Conservation (phyloP, 2,888 invertebrate species). For the Parthenolecanium corni region DNA sequence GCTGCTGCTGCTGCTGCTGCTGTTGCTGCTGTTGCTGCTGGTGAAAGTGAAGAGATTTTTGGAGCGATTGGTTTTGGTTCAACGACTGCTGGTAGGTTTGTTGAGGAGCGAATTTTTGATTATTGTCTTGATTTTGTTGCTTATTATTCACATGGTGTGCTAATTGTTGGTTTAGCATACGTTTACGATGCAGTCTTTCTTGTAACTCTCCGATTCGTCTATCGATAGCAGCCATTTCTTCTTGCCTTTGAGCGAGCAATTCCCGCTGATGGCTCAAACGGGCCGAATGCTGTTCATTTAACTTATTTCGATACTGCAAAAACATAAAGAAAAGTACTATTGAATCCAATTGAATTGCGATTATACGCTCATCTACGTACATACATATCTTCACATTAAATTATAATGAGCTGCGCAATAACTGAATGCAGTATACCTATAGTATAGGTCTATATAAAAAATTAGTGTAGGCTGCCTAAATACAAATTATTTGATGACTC, state of each 20-base stretch:
- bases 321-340: too few species aligned
- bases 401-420: too few species aligned
- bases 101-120: slow-evolving; percentile 3
- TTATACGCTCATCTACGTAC: slow-evolving; percentile 2
- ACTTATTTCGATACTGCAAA: slow-evolving; percentile 84
- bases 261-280: slow-evolving; percentile 80
- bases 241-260: slow-evolving; percentile 74
- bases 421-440: too few species aligned
- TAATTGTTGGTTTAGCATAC: slow-evolving; percentile 67
- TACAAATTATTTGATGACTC: too few species aligned
- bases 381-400: background rate
- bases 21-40: slow-evolving; percentile 10
- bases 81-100: slow-evolving; percentile 13
- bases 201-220: slow-evolving; percentile 87
- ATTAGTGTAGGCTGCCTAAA: too few species aligned
- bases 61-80: background rate
- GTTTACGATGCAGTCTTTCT: slow-evolving; percentile 75
- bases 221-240: slow-evolving; percentile 85
- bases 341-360: too few species aligned
- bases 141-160: slow-evolving; percentile 45
- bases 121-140: background rate
- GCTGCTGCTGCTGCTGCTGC: slow-evolving; percentile 9
- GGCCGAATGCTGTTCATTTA: slow-evolving; percentile 88
- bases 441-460: too few species aligned
- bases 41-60: background rate